These are phyloP conservation scores for Euura saliciscinereae DNA, from an alignment of 1,140 invertebrate genomes.

Conservation along the genomic window DNA sequence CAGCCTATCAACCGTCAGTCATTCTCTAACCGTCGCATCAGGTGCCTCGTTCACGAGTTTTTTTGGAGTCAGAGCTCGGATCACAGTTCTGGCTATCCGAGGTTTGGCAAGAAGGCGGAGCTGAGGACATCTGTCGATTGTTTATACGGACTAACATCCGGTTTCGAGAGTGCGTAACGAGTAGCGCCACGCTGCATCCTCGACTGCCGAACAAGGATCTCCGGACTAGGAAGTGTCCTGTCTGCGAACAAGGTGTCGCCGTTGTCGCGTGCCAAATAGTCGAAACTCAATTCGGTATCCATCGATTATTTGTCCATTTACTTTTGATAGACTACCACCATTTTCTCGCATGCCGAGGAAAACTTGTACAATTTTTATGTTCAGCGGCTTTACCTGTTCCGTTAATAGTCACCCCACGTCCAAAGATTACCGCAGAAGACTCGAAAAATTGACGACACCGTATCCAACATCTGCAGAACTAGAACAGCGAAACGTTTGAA, in stretches of 20 bases:
- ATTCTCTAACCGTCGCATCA: slow-evolving; percentile 3
- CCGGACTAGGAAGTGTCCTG: not conserved
- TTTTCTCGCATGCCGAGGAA: not conserved
- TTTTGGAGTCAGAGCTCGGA: too few species aligned
- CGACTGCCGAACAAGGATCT: not conserved
- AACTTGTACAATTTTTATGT: not conserved
- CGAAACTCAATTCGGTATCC: not conserved
- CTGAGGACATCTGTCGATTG: not conserved
- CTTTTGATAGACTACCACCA: not conserved
- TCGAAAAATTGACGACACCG: not conserved
- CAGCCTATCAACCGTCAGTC: not conserved
- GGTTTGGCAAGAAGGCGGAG: too few species aligned
- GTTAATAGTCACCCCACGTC: not conserved
- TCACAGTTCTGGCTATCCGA: too few species aligned
- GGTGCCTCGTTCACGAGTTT: not conserved
- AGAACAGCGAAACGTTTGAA: not conserved
- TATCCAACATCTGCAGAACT: not conserved
- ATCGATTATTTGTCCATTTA: not conserved
- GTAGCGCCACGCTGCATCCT: not conserved
- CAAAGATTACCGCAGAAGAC: not conserved
- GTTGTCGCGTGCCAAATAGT: not conserved
- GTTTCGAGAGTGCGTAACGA: not conserved
- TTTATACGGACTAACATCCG: not conserved
- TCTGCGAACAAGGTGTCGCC: not conserved
- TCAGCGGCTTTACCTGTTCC: not conserved